Conservation (phyloP, 2,113 vertebrate genomes). For the Ctenodactylus gundi region DNA sequence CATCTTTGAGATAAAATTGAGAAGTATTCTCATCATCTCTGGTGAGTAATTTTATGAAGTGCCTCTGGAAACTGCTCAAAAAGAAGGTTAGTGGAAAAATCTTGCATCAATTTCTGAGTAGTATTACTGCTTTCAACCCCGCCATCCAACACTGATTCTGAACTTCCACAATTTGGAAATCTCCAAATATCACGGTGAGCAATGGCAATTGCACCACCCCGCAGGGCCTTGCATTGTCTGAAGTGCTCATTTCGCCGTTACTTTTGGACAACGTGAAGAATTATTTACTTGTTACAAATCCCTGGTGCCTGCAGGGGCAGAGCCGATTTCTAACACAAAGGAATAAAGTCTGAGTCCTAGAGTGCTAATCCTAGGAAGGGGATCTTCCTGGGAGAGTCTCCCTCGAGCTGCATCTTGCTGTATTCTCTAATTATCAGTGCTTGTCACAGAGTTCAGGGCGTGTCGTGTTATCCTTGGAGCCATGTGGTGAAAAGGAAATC, state of each 20-base stretch:
- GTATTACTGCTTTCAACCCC: not conserved
- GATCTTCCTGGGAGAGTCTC: not conserved
- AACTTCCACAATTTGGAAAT: not conserved
- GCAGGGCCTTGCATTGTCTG: not conserved
- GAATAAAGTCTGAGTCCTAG: not conserved
- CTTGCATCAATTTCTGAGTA: not conserved
- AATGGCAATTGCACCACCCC: not conserved
- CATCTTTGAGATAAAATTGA: slow-evolving; percentile 37
- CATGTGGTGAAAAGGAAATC: not conserved
- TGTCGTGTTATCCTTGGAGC: not conserved
- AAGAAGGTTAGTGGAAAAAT: slow-evolving; percentile 24
- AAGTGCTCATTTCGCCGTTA: not conserved
- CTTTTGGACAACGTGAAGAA: not conserved
- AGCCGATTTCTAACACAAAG: not conserved
- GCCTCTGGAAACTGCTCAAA: not conserved
- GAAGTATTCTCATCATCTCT: slow-evolving; percentile 3
- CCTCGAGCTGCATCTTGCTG: not conserved
- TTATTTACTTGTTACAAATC: not conserved
- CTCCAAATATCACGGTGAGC: not conserved
- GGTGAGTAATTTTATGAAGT: slow-evolving; percentile 65
- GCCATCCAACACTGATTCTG: not conserved
- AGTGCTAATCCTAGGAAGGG: not conserved
- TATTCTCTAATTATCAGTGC: not conserved
- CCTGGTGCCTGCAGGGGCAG: not conserved
- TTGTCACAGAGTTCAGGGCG: not conserved